These are phyloP conservation scores for Rhopalosiphum nymphaeae DNA, from an alignment of 2,888 invertebrate species.

Conservation along the genomic window DNA sequence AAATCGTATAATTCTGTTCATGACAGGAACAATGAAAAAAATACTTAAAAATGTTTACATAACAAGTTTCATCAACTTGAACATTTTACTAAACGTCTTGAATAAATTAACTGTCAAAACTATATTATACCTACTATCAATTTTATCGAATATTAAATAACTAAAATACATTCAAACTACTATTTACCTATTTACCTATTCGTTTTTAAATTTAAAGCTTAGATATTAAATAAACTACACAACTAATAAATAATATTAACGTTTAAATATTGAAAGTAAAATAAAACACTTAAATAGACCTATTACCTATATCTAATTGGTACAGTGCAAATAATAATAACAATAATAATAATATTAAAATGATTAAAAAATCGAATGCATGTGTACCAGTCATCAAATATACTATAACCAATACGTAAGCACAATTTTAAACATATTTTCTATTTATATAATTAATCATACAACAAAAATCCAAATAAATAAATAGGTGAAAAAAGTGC, in stretches of 20 bases:
- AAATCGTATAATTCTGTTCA: neutral
- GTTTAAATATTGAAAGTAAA: neutral
- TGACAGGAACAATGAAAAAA: constrained; percentile 7
- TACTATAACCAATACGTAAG: neutral
- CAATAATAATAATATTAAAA: neutral
- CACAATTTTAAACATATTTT: neutral
- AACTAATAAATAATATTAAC: neutral
- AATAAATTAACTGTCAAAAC: neutral
- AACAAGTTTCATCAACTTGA: neutral
- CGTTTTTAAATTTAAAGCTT: neutral
- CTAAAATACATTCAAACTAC: neutral
- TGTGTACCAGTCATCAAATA: neutral
- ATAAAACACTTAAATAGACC: neutral
- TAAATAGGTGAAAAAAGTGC: neutral
- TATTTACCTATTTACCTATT: neutral
- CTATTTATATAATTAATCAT: neutral
- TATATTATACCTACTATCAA: neutral
- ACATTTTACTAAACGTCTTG: neutral
- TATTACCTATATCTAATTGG: neutral
- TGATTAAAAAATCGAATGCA: neutral
- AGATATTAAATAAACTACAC: neutral
- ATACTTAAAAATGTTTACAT: neutral
- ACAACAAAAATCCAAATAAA: neutral
- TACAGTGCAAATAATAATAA: neutral
- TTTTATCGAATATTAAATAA: neutral